A percentile compares a stretch with the other conserved stretches of the same genome.
These are phyloP conservation scores for Felis chaus DNA, from an alignment of 2,113 vertebrate genomes.

Conservation along the genomic window DNA sequence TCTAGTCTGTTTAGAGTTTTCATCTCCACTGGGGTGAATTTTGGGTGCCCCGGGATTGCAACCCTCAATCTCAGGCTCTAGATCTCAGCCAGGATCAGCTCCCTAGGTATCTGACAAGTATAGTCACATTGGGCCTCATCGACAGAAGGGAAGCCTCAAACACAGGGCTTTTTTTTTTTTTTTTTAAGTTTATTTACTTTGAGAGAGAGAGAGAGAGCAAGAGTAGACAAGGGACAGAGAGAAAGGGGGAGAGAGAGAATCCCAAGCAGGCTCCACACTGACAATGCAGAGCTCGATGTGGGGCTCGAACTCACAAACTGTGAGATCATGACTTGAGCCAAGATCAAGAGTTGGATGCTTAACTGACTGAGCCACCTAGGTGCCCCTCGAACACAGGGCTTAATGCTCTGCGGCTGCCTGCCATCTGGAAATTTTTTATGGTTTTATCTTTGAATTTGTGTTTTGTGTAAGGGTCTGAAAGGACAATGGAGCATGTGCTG, in stretches of 20 bases:
- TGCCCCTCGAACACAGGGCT: background rate
- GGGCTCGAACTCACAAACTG: too few species aligned
- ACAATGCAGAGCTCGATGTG: too few species aligned
- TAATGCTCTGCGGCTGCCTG: background rate
- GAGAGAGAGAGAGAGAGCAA: too few species aligned
- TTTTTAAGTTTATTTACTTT: too few species aligned
- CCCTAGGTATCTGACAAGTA: background rate
- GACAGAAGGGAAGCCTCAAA: background rate
- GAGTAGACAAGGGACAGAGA: too few species aligned
- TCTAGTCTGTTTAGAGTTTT: constrained; percentile 23
- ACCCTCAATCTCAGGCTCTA: background rate
- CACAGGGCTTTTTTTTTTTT: too few species aligned
- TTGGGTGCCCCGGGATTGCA: background rate
- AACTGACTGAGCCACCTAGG: too few species aligned
- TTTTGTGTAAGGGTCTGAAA: background rate
- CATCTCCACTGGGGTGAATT: constrained; percentile 71
- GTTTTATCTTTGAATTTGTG: background rate
- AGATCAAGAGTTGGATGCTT: too few species aligned
- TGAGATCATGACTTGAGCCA: too few species aligned
- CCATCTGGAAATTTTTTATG: background rate
- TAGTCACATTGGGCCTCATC: background rate
- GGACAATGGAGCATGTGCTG: background rate
- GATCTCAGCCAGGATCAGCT: background rate
- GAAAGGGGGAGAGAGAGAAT: too few species aligned
- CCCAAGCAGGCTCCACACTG: too few species aligned